A percentile compares a stretch with the other conserved stretches of the same genome.
Evolutionary conservation across 2,797 vertebrate genomes (phyloP).

Genomic region (Poecilia picta): DNA sequence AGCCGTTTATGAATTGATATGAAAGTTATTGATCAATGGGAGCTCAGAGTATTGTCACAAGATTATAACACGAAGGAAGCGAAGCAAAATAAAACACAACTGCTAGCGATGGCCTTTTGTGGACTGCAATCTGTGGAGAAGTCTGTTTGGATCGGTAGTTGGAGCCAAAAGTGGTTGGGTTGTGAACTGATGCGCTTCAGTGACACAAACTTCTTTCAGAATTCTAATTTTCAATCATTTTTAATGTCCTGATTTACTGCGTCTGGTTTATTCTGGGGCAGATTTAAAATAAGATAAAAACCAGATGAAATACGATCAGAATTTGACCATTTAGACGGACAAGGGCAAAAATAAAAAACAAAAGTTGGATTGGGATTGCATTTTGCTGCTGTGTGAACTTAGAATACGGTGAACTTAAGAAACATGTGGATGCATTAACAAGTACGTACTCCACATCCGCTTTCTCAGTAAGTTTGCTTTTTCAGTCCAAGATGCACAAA

Average conservation of each 20-base stretch:
- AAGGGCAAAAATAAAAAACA: too few relatives aligned
- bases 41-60: neutral
- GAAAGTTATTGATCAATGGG: neutral
- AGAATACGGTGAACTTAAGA: conserved; percentile 1
- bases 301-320: too few relatives aligned
- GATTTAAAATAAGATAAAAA: too few relatives aligned
- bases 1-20: neutral
- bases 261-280: too few relatives aligned
- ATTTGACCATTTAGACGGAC: too few relatives aligned
- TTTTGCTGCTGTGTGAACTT: too few relatives aligned
- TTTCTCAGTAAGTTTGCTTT: neutral
- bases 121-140: neutral
- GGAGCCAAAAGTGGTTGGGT: neutral
- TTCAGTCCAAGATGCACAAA: neutral
- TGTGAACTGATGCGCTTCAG: neutral
- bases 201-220: neutral
- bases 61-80: neutral
- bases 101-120: neutral
- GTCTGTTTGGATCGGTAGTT: neutral
- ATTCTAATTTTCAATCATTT: neutral
- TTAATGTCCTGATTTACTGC: too few relatives aligned
- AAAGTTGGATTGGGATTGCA: too few relatives aligned
- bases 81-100: neutral
- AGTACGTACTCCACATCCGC: neutral
- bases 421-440: neutral